Conservation (phyloP, 2,113 vertebrate genomes). For the Sebastes fasciatus region DNA sequence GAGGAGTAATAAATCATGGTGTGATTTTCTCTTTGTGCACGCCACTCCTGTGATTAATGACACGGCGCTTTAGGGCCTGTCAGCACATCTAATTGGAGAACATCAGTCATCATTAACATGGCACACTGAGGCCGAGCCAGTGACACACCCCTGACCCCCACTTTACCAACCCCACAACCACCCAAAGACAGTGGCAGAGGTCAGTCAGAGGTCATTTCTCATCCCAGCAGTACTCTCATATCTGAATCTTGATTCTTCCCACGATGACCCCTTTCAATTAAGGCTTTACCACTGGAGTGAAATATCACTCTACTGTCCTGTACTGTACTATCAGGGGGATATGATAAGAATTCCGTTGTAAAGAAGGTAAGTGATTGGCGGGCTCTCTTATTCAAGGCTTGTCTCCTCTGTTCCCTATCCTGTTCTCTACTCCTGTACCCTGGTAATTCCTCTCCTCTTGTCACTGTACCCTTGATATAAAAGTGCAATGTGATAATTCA, state of each 20-base stretch:
- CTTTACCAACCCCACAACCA: constrained; percentile 57
- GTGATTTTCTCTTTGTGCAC: constrained; percentile 81
- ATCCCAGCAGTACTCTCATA: constrained; percentile 21
- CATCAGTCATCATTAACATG: constrained; percentile 87
- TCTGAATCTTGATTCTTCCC: constrained; percentile 33
- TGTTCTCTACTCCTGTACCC: constrained; percentile 31
- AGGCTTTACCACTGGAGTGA: constrained; percentile 10
- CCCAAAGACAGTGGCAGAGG: constrained; percentile 61
- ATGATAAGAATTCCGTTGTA: constrained; percentile 43
- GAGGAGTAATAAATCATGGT: constrained; percentile 84
- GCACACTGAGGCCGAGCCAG: constrained; percentile 65
- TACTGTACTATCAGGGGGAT: constrained; percentile 22
- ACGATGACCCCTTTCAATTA: constrained; percentile 27
- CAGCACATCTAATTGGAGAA: constrained; percentile 86
- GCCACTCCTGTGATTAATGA: constrained; percentile 84
- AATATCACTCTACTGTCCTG: not conserved
- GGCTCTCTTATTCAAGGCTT: constrained; percentile 40
- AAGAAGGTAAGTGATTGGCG: constrained; percentile 65
- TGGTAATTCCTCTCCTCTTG: constrained; percentile 38
- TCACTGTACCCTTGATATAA: constrained; percentile 40
- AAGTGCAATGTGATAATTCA: constrained; percentile 25
- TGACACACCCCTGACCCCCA: constrained; percentile 71
- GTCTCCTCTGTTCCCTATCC: constrained; percentile 42
- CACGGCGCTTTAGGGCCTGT: constrained; percentile 82
- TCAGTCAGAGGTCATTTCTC: constrained; percentile 62